phyloP scores from a whole-genome alignment of 2,888 invertebrate genomes.

The Tenthredo livida region DNA sequence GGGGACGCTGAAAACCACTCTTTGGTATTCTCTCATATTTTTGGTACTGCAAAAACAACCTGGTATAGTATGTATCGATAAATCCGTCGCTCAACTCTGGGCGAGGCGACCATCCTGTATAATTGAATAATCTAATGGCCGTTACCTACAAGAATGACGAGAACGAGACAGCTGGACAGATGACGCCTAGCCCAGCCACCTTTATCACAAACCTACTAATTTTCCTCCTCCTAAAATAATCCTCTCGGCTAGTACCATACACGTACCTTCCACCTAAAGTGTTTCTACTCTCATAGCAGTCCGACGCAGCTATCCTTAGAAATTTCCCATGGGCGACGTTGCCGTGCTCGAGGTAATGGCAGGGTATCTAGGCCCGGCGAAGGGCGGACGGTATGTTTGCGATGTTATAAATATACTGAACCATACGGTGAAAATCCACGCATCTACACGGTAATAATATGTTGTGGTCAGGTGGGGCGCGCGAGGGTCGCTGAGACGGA shows the following conservation, averaged over 20 bases:
- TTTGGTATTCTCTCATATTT: no score
- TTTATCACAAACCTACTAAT: background rate
- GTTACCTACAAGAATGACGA: background rate
- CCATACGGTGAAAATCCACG: conserved; percentile 7
- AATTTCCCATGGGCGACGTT: conserved; percentile 48
- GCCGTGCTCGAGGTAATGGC: conserved; percentile 8
- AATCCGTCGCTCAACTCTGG: no score
- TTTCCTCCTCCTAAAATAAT: background rate
- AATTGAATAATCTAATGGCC: no score
- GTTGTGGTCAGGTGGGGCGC: background rate
- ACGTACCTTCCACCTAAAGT: conserved; percentile 12
- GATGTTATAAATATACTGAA: conserved; percentile 23
- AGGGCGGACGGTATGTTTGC: background rate
- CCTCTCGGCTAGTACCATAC: background rate
- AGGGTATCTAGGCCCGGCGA: background rate
- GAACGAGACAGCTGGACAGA: background rate
- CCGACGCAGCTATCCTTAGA: conserved; percentile 31
- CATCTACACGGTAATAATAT: conserved; percentile 1
- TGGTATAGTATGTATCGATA: no score
- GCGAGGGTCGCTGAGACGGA: background rate
- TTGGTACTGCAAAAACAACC: no score
- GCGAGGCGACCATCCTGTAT: no score
- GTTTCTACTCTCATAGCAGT: conserved; percentile 12
- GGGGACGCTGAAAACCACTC: no score
- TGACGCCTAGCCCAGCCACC: background rate